Base-by-base conservation (phyloP, 1,140 invertebrate species). In the Globodera rostochiensis region DNA sequence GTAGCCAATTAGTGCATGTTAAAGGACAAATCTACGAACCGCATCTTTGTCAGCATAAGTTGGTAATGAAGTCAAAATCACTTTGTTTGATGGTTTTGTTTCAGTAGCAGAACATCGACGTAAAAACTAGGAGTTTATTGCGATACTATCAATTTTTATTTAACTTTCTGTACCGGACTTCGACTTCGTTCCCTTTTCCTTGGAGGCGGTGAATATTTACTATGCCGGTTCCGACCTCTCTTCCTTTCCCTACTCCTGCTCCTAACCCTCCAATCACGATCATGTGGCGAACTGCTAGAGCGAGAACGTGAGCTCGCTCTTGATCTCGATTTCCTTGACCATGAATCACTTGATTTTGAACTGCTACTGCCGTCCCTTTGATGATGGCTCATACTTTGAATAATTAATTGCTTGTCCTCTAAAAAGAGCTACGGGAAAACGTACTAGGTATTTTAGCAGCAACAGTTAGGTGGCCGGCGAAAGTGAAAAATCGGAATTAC, bases 261-360 rank as follows among this genome's bases (percentile, higher is more conserved):
- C 70, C 82, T 25, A 75, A 50, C 69, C 19, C 79, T 13, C 57
- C 60, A 82, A 73, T 73, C 50, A 25, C 81, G 82, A 25, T 74
- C 67, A 57, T 80, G 82, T 53, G 66, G 74, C 53, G 80, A 77
- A 83, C 67, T 67, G 15, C 21, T 66, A 70, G 66, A 83, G 25
- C 83, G 86, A 47, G 84, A 83, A 46, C 57, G 83, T 45, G 82
- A 85, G 60, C 53, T 83, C 19, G 82, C 36, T 78, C 77, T 78
- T 11, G 77, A 78, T 70, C 76, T 25, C 45, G 74, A 77, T 49
- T 66, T 69, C 13, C 64, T 76, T 76, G 74, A 69, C 70, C 36
- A 71, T 71, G 69, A 71, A 45, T 47, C 46, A 71, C 69, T 71
- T 13, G 69, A 71, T 45, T 21, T 71, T 11, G 69, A 71, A 19